Base-by-base conservation (phyloP, 2,113 vertebrate species). In the Asarcornis scutulata region DNA sequence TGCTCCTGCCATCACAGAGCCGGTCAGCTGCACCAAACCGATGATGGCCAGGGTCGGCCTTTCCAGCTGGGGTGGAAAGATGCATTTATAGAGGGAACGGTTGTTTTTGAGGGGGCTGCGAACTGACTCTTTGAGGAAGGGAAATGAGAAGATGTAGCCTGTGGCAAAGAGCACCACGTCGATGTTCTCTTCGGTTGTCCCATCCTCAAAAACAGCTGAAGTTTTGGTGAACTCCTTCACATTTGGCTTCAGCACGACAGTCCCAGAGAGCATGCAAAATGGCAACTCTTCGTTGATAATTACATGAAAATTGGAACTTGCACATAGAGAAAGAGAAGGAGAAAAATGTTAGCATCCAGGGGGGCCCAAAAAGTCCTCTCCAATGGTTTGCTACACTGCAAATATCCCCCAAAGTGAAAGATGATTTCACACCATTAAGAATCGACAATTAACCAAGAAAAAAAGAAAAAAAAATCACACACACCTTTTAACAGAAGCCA, bases 161-260 rank as follows among this genome's bases (percentile, higher is more conserved):
- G 98, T 99, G 72, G 98, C 98, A 95, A 99, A 99, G 69, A 99
- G 92, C 85, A 99, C 98, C 22, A 96, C 92, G 4, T 98, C 98
- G 0, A 99, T 97, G 67, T 98, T 95, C 59, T 98, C 97, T 94
- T 98, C 98, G 0, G 80, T 85, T 2, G 97, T 98, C 29, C 97
- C 98, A 1, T 99, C 98, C 86, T 98, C 98, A 91, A 99, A 99
- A 31, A 98, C 42, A 36, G 98, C 97, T 14, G 97, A 97, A 3
- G 83, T 98, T 66, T 97, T 97, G 0, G 87, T 97, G 95, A 99
- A 98, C 63, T 94, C 96, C 80, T 92, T 97, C 80, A 99, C 95
- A 0, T 98, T 97, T 42, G 98, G 78, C 95, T 98, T 99, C 93
- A 99, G 83, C 42, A 97, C 85, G 6, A 99, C 13, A 0, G 97